Evolutionary conservation across 2,888 invertebrate species (phyloP).

Genomic region (Lasioglossum zephyrum): DNA sequence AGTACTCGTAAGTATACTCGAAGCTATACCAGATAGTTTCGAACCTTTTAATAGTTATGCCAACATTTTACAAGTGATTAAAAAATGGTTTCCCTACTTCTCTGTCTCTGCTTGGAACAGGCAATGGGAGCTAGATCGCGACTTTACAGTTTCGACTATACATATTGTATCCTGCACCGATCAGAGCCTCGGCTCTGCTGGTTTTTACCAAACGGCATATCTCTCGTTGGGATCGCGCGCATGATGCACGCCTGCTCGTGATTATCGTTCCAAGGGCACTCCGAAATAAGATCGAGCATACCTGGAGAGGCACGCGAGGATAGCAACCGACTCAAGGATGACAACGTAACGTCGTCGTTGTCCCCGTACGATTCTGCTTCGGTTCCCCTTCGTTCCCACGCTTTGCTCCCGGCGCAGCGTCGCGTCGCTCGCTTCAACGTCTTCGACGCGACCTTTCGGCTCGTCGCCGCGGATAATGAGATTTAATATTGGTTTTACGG

Average conservation of each 20-base stretch:
- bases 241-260: neutral
- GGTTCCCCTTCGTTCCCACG: constrained; percentile 38
- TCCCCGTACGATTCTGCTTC: neutral
- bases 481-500: constrained; percentile 16
- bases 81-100: too few species aligned
- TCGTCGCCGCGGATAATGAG: constrained; percentile 26
- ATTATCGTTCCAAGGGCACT: constrained; percentile 42
- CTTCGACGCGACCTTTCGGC: constrained; percentile 33
- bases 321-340: constrained; percentile 42
- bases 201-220: constrained; percentile 45
- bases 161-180: neutral
- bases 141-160: too few species aligned
- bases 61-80: too few species aligned
- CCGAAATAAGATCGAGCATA: constrained; percentile 35
- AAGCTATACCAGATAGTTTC: too few species aligned
- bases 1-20: too few species aligned
- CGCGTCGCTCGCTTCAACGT: neutral
- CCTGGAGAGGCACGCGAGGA: constrained; percentile 12
- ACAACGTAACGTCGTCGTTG: constrained; percentile 27
- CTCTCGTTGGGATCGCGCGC: constrained; percentile 18
- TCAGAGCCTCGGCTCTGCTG: neutral
- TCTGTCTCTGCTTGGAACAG: too few species aligned
- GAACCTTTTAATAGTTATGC: too few species aligned
- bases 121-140: too few species aligned
- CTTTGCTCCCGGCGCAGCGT: constrained; percentile 15